phyloP scores from a whole-genome alignment of 2,888 invertebrate species.

The Epistrophe grossulariae region DNA sequence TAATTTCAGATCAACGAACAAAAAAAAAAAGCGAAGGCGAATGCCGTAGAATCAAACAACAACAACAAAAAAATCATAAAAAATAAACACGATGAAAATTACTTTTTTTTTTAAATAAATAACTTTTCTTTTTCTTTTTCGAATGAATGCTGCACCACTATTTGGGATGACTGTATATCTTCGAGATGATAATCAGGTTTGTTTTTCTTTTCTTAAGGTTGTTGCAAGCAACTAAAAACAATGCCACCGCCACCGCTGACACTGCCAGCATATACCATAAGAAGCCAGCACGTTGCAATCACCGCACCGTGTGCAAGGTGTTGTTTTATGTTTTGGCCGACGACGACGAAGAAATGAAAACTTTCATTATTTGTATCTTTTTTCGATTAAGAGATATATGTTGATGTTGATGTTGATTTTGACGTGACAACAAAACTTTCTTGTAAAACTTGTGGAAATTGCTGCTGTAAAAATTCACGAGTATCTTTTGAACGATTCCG shows the following conservation, averaged over 20 bases:
- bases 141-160: conserved; percentile 48
- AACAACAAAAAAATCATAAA: background rate
- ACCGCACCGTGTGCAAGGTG: conserved; percentile 34
- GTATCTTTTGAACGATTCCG: conserved; percentile 21
- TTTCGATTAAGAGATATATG: conserved; percentile 43
- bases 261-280: conserved; percentile 14
- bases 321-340: conserved; percentile 54
- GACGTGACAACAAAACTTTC: conserved; percentile 65
- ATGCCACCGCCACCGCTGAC: conserved; percentile 6
- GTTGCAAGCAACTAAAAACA: conserved; percentile 46
- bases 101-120: conserved; percentile 31
- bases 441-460: conserved; percentile 51
- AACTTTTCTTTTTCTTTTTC: conserved; percentile 68
- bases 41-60: conserved; percentile 11
- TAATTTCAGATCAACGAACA: conserved; percentile 66
- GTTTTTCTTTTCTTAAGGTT: conserved; percentile 58
- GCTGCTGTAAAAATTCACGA: background rate
- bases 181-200: conserved; percentile 72
- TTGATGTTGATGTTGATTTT: conserved; percentile 24
- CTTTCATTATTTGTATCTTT: conserved; percentile 74
- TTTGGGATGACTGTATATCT: conserved; percentile 35
- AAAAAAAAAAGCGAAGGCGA: conserved; percentile 57
- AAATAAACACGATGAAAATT: conserved; percentile 39
- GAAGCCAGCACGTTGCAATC: conserved; percentile 48
- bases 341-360: conserved; percentile 44